phyloP scores from a whole-genome alignment of 2,797 vertebrate species.

The Tragelaphus oryx region DNA sequence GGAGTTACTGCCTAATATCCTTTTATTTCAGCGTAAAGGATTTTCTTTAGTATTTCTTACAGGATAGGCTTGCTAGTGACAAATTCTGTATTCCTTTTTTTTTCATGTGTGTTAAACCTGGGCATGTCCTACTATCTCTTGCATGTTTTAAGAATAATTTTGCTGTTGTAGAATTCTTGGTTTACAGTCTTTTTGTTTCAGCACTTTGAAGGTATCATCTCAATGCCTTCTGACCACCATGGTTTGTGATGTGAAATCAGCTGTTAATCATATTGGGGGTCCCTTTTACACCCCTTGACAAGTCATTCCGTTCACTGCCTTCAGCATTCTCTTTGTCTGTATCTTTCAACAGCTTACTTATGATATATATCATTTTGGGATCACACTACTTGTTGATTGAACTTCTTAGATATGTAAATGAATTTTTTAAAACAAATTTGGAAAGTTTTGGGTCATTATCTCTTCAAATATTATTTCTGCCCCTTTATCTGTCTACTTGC shows the following conservation, averaged over 20 bases:
- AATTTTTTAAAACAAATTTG: not conserved
- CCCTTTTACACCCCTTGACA: not conserved
- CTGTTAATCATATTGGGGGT: not conserved
- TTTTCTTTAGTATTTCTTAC: not conserved
- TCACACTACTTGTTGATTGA: not conserved
- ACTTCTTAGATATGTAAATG: not conserved
- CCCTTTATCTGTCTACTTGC: not conserved
- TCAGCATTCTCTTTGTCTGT: not conserved
- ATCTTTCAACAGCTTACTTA: not conserved
- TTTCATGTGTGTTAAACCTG: not conserved
- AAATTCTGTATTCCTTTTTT: not conserved
- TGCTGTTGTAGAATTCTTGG: not conserved
- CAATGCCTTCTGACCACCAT: not conserved
- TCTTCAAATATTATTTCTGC: not conserved
- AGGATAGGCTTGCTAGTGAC: not conserved
- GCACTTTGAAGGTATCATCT: not conserved
- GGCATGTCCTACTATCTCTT: not conserved
- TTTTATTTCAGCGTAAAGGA: not conserved
- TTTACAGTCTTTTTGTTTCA: not conserved
- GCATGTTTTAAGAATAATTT: not conserved
- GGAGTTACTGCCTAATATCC: not conserved
- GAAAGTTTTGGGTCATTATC: not conserved
- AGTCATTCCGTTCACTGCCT: not conserved
- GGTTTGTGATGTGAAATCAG: not conserved
- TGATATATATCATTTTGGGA: not conserved